Evolutionary conservation across 2,797 vertebrate species (phyloP).

Genomic region (Karalla daura): DNA sequence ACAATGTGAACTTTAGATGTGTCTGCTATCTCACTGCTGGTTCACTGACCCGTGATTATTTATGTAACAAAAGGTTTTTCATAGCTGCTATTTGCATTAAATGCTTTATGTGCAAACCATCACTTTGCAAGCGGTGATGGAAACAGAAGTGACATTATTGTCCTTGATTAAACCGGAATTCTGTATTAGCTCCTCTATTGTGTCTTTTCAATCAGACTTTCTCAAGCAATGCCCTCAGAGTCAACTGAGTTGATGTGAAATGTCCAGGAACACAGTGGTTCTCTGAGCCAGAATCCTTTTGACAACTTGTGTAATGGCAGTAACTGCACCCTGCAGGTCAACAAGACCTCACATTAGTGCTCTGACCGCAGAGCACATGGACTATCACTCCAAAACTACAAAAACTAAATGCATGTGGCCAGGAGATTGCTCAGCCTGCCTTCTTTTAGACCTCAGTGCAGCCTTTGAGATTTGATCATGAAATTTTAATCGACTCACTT

Average conservation of each 20-base stretch:
- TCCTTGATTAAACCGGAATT: background rate
- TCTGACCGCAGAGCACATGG: conserved; percentile 4
- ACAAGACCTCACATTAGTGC: background rate
- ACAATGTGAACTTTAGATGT: conserved; percentile 42
- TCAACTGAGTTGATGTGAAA: background rate
- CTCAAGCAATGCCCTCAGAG: conserved; percentile 2
- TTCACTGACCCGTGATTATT: conserved; percentile 56
- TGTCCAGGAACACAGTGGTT: background rate
- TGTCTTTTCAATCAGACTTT: background rate
- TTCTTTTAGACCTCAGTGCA: conserved; percentile 46
- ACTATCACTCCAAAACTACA: background rate
- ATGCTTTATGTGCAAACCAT: conserved; percentile 3
- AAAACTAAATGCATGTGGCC: conserved; percentile 10
- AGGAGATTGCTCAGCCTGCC: conserved; percentile 25
- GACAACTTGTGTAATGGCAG: background rate
- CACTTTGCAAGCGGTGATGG: conserved; percentile 3
- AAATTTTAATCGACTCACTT: conserved; percentile 58
- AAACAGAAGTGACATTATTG: background rate
- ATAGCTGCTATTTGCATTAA: conserved; percentile 28
- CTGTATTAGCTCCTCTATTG: background rate
- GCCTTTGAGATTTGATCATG: conserved; percentile 54
- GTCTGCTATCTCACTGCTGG: conserved; percentile 23
- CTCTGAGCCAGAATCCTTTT: conserved; percentile 5
- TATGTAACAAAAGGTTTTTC: conserved; percentile 46
- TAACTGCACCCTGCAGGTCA: background rate